Percentiles rank a stretch among this genome's conserved stretches.
phyloP scores from a whole-genome alignment of 2,113 vertebrate genomes.

The Varanus salvator region DNA sequence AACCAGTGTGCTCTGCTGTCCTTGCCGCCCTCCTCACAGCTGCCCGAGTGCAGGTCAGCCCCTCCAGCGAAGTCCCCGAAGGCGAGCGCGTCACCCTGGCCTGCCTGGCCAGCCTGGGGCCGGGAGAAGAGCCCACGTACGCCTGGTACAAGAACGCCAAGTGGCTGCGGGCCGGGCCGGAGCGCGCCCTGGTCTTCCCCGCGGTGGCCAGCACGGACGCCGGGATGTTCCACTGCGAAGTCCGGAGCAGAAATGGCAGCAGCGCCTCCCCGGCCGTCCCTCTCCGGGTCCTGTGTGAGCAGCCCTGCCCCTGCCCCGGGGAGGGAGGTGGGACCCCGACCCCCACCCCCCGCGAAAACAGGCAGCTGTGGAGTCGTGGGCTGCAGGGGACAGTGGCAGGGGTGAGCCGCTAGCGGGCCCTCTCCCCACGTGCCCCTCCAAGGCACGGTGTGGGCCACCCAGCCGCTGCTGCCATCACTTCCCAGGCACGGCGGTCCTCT shows the following conservation, averaged over 20 bases:
- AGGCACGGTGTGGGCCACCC: too few species aligned
- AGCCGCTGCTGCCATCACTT: too few species aligned
- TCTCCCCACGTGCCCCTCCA: too few species aligned
- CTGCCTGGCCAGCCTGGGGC: conserved; percentile 52
- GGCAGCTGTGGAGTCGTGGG: too few species aligned
- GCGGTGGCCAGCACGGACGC: conserved; percentile 36
- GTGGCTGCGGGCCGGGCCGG: not conserved
- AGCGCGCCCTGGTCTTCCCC: conserved; percentile 34
- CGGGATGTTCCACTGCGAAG: conserved; percentile 70
- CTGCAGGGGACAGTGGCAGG: too few species aligned
- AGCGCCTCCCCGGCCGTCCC: not conserved
- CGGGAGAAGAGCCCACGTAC: not conserved
- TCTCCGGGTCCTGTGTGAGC: conserved; percentile 74
- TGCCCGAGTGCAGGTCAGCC: conserved; percentile 64
- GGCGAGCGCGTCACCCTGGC: conserved; percentile 69
- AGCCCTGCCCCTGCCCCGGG: accelerated
- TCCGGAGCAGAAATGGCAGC: not conserved
- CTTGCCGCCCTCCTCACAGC: conserved; percentile 37
- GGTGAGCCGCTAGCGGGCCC: too few species aligned
- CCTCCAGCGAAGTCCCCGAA: conserved; percentile 64
- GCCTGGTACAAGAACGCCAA: conserved; percentile 73
- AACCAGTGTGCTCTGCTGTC: not conserved
- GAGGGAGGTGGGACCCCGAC: too few species aligned
- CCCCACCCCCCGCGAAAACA: too few species aligned
- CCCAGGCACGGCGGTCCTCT: too few species aligned